Conservation (phyloP, 2,888 invertebrate genomes). For the Mamestra brassicae region DNA sequence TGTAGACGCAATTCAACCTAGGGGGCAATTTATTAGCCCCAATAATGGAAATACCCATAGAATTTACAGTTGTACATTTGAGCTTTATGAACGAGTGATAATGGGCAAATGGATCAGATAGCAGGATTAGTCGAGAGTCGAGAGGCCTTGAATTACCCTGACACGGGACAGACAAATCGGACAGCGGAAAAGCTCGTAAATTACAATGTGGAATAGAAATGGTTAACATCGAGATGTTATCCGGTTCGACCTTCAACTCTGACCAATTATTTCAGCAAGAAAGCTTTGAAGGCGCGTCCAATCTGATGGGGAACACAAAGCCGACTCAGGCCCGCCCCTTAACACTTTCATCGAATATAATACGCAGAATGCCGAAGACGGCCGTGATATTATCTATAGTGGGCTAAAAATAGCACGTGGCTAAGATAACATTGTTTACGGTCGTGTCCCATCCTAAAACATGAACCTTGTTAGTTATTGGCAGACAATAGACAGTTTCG, state of each 20-base stretch:
- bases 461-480: constrained; percentile 36
- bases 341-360: constrained; percentile 50
- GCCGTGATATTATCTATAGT: constrained; percentile 57
- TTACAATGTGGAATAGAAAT: constrained; percentile 35
- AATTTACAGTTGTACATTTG: constrained; percentile 49
- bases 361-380: constrained; percentile 49
- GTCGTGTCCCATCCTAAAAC: constrained; percentile 38
- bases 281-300: constrained; percentile 47
- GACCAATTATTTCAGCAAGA: constrained; percentile 57
- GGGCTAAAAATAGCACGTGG: constrained; percentile 61
- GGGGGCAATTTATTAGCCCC: constrained; percentile 55
- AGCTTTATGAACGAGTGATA: constrained; percentile 44
- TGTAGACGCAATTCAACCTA: constrained; percentile 47
- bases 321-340: constrained; percentile 32
- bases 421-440: constrained; percentile 61
- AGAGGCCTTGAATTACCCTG: constrained; percentile 24
- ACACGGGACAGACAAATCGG: constrained; percentile 28
- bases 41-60: constrained; percentile 53
- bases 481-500: constrained; percentile 32
- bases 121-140: constrained; percentile 23
- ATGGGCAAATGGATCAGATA: constrained; percentile 47
- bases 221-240: constrained; percentile 53
- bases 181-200: constrained; percentile 37
- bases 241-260: constrained; percentile 42
- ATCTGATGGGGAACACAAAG: constrained; percentile 44